Evolutionary conservation across 1,140 invertebrate genomes (phyloP), one percentile per base, ranked within the genome.

Genomic region (Callitettix versicolor): DNA sequence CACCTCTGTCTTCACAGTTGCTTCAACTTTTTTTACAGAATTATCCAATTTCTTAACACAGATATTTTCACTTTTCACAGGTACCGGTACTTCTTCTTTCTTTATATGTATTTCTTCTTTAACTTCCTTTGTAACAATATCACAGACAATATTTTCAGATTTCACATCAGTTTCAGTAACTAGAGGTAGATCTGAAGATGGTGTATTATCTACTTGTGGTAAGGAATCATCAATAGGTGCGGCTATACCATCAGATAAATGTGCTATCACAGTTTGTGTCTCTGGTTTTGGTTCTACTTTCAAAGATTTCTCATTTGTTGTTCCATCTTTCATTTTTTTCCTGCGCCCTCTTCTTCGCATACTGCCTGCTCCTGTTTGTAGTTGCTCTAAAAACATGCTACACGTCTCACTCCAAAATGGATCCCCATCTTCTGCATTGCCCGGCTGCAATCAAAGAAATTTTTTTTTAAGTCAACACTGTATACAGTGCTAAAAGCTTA

Each of bases 351-450:
- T 73, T 44, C 60, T 79, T 79, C 61, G 78, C 79, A 14, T 63
- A 55, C 26, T 38, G 9, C 64, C 57, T 58, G 76, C 77, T 1
- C 76, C 76, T 41, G 65, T 71, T 59, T 80, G 77, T 24, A 85
- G 67, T 67, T 85, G 79, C 66, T 82, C 80, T 69, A 84, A 74
- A 67, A 85, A 84, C 64, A 72, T 81, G 71, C 84, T 81, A 73
- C 82, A 85, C 11, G 80, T 75, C 61, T 69, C 75, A 48, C 73
- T 71, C 79, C 79, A 81, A 65, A 78, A 76, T 61, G 76, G 66
- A 63, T 80, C 78, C 12, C 71, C 63, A 17, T 30, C 26, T 9
- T 30, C 26, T 30, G 9, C 9, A 30, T 30, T 30, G 9, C 26
- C 9, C 3, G 26, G 3, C 26, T 30, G 26, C 9, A 30, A 30